Conservation (phyloP, 1,140 invertebrate species). For the Pseudomyrmex pallidus region DNA sequence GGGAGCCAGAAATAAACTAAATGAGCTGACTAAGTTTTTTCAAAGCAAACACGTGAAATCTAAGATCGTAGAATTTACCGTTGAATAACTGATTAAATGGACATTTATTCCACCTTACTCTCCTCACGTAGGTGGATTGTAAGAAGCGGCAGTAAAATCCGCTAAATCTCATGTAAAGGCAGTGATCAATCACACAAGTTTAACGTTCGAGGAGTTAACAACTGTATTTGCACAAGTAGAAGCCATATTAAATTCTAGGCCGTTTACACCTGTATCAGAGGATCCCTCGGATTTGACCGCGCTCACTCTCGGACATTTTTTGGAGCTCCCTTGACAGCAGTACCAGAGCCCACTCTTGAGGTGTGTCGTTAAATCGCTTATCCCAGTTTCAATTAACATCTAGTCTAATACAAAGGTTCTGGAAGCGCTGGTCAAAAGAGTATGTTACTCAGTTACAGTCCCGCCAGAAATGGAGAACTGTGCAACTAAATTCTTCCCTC, state of each 20-base stretch:
- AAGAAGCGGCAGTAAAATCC: background rate
- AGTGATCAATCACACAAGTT: background rate
- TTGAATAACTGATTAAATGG: background rate
- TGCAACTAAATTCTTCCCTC: background rate
- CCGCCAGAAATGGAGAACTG: background rate
- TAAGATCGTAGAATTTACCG: background rate
- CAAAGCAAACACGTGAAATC: background rate
- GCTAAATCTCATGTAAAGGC: conserved; percentile 1
- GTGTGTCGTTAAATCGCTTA: background rate
- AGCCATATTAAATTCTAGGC: background rate
- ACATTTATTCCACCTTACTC: conserved; percentile 23
- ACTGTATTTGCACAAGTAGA: background rate
- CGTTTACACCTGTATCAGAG: background rate
- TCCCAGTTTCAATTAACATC: background rate
- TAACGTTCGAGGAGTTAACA: background rate
- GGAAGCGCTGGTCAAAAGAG: background rate
- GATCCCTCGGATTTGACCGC: background rate
- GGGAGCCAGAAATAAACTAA: background rate
- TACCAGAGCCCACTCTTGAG: background rate
- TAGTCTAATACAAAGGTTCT: background rate
- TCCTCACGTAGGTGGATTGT: background rate
- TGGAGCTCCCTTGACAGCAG: background rate
- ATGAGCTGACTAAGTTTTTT: background rate
- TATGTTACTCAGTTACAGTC: background rate
- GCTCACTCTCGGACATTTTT: background rate